These are phyloP conservation scores for Chauna torquata DNA, from an alignment of 2,113 vertebrate species.

Conservation along the genomic window DNA sequence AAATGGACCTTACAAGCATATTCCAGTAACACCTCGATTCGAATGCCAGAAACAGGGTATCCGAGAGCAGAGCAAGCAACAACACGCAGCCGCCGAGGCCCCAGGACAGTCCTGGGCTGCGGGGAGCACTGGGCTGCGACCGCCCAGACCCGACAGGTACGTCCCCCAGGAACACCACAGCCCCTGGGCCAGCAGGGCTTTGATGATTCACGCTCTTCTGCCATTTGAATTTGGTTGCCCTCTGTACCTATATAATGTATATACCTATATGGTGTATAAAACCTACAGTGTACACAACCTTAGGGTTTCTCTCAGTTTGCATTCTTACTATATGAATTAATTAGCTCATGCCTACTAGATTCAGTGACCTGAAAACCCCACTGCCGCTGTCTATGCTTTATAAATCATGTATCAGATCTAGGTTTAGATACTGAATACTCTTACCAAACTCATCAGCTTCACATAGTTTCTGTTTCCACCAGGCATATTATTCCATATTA, in stretches of 20 bases:
- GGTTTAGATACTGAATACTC: neutral
- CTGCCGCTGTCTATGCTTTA: neutral
- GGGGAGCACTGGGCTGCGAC: rapidly evolving
- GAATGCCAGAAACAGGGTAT: neutral
- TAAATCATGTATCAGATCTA: neutral
- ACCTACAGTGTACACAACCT: neutral
- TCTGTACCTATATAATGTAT: neutral
- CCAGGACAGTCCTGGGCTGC: neutral
- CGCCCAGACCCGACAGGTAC: neutral
- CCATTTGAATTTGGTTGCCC: neutral
- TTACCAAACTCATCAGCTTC: neutral
- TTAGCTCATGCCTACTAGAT: neutral
- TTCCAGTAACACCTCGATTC: neutral
- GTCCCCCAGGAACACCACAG: neutral
- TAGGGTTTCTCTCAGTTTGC: neutral
- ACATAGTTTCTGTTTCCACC: neutral
- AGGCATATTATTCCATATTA: too few species aligned
- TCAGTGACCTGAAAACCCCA: neutral
- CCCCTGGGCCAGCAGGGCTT: neutral
- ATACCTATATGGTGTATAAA: neutral
- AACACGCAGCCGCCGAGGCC: neutral
- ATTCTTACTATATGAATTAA: neutral
- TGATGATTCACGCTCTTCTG: neutral
- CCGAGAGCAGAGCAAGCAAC: neutral
- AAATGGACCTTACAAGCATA: neutral